Conservation (phyloP, 1,140 invertebrate genomes). For the Ylistrum balloti region DNA sequence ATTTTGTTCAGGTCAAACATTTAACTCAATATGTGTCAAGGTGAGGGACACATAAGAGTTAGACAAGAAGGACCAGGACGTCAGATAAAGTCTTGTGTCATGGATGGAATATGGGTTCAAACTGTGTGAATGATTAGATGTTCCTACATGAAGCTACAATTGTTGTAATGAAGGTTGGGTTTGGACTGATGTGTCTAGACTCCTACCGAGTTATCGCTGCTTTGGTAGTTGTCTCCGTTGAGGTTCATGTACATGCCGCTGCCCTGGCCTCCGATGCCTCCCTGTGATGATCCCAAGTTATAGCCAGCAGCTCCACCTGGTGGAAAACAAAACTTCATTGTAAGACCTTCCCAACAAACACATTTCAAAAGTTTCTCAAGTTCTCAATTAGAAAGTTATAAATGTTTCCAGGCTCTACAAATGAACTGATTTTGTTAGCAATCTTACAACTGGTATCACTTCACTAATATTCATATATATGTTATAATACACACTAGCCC, state of each 20-base stretch:
- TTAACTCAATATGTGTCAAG: no score
- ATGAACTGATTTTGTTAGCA: no score
- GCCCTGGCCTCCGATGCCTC: constrained; percentile 93
- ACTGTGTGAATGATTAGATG: background rate
- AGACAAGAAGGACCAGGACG: no score
- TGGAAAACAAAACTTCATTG: constrained; percentile 64
- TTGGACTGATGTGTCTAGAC: constrained; percentile 44
- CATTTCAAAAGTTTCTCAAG: no score
- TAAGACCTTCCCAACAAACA: no score
- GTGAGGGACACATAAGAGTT: no score
- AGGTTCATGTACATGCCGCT: constrained; percentile 81
- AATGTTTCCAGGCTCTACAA: no score
- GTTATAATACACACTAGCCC: no score
- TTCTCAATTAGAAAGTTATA: no score
- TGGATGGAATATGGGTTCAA: background rate
- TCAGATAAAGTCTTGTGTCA: background rate
- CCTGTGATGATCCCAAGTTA: constrained; percentile 92
- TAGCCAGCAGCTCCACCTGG: constrained; percentile 92
- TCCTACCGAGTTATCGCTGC: constrained; percentile 80
- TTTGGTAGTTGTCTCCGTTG: constrained; percentile 82
- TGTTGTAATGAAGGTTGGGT: constrained; percentile 58
- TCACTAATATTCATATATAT: no score
- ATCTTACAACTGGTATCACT: no score
- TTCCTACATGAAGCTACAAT: background rate
- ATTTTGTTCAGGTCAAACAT: no score